Conservation (phyloP, 1,140 invertebrate genomes). For the Procambarus virginalis region DNA sequence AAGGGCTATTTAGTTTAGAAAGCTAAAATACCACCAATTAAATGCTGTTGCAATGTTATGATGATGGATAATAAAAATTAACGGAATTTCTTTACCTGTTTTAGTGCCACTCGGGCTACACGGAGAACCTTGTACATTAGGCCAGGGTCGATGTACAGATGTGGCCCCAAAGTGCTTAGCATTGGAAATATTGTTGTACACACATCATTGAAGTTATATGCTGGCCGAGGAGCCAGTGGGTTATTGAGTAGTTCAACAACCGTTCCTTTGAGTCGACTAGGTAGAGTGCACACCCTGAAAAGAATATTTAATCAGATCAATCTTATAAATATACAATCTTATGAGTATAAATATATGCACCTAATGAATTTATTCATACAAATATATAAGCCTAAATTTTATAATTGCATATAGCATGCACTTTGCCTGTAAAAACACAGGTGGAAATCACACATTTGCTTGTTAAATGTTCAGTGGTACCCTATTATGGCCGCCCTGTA, state of each 20-base stretch:
- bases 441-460: no score
- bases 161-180: constrained; percentile 88
- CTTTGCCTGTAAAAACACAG: no score
- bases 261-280: constrained; percentile 81
- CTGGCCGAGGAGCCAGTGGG: constrained; percentile 78
- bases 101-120: constrained; percentile 77
- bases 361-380: no score
- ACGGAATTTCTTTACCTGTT: constrained; percentile 72
- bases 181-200: constrained; percentile 89
- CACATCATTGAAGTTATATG: constrained; percentile 82
- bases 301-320: neutral
- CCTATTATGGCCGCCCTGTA: no score
- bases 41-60: no score
- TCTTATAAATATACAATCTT: neutral
- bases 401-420: no score
- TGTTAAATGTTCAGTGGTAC: no score
- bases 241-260: constrained; percentile 76
- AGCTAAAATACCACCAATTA: no score
- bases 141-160: constrained; percentile 89
- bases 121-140: constrained; percentile 90
- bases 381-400: no score
- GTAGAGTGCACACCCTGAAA: constrained; percentile 82
- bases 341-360: no score
- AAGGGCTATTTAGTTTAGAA: no score
- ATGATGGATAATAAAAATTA: no score